A percentile compares a stretch with the other conserved stretches of the same genome.
phyloP scores from a whole-genome alignment of 2,888 invertebrate genomes.

The Yponomeuta evonymella region DNA sequence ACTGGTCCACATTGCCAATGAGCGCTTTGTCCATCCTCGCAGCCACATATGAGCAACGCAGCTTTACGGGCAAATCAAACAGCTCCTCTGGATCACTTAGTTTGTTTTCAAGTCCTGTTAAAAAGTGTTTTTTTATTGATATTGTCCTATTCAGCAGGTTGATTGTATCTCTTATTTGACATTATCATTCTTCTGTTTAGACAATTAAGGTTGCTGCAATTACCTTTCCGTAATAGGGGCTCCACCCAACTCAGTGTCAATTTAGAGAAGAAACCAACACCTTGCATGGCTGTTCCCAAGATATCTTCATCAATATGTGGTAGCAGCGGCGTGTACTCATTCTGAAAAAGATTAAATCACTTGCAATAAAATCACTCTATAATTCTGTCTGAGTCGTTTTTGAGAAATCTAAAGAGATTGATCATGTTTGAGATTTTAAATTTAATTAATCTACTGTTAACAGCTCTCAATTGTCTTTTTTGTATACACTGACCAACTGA shows the following conservation, averaged over 20 bases:
- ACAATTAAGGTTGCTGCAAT: not conserved
- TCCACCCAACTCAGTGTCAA: slow-evolving; percentile 93
- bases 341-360: slow-evolving; percentile 41
- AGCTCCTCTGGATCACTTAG: slow-evolving; percentile 86
- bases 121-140: slow-evolving; percentile 9
- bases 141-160: not conserved
- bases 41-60: slow-evolving; percentile 78
- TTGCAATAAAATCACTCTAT: too few species aligned
- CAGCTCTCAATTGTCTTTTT: too few species aligned
- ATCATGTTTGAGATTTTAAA: too few species aligned
- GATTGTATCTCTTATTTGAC: not conserved
- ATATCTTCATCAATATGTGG: slow-evolving; percentile 82
- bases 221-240: slow-evolving; percentile 87
- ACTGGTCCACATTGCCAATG: slow-evolving; percentile 69
- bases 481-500: too few species aligned
- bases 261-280: slow-evolving; percentile 80
- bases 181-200: not conserved
- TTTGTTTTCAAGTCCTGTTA: slow-evolving; percentile 78
- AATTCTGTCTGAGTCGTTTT: too few species aligned
- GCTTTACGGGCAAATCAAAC: slow-evolving; percentile 84
- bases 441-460: too few species aligned
- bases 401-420: not conserved
- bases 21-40: slow-evolving; percentile 76
- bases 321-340: slow-evolving; percentile 78
- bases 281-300: slow-evolving; percentile 89